Evolutionary conservation across 2,113 vertebrate genomes (phyloP), one percentile per base, ranked within the genome.

Genomic region (Macquaria ambigua): DNA sequence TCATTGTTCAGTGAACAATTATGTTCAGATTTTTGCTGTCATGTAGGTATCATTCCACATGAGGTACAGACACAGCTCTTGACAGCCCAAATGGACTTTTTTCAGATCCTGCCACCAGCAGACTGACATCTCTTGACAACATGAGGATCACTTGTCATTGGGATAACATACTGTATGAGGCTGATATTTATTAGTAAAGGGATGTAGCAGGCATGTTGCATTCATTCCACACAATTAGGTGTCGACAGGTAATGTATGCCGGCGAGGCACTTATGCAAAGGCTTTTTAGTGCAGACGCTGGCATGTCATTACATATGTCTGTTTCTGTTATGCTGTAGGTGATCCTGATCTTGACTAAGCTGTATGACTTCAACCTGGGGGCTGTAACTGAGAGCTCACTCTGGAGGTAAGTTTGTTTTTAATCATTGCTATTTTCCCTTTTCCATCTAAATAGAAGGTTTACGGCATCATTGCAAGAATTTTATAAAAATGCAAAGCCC

Each of bases 271-370:
- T 77, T 78, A 55, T n/a, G 59, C 63, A 70, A 74, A 80, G 43
- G 28, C 46, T 41, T 76, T 82, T 85, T 81, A 77, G 79, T 56
- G 59, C 48, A 62, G 48, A 72, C 11, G 12, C 8, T 70, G 58
- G 20, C 53, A 64, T 82, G 39, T 83, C 83, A 88, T 87, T 79
- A 85, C 84, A 76, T 48, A 25, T 81, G 52, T 90, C 79, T 90
- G 23, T 82, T 89, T 52, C 74, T 73, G 21, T 91, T 88, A 21
- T 37, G 56, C 81, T 89, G 59, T 67, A 98, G 98, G 97, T 99
- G 88, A 99, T 99, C 89, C 97, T 99, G 87, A 99, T 99, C 90
- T 95, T 99, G 95, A 98, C 98, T 4, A 99, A 99, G 87, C 96
- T 98, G 53, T 98, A 97, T 3, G 98, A 99, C 95, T 98, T 98